Evolutionary conservation across 2,113 vertebrate genomes (phyloP), one percentile per base, ranked within the genome.

Genomic region (Embiotoca jacksoni): DNA sequence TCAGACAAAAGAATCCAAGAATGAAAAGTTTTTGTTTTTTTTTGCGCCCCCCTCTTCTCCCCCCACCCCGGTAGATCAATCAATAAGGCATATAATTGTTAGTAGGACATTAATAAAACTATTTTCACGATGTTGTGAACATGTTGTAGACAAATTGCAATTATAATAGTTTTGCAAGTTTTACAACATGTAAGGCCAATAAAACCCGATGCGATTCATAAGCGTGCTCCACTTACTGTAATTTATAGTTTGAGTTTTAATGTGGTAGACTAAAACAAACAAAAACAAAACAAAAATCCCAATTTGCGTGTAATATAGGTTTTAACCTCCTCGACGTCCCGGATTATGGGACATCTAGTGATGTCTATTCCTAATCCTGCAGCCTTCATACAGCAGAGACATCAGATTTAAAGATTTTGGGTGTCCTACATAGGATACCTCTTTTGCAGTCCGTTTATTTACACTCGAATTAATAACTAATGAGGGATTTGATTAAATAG

Each of bases 301-400:
- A 23, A 23, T 23, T 23, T 23, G 23, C 15, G 37, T 3, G 50
- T 71, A 50, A 64, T 59, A 52, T 59, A 30, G 7, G 32, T 61
- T 75, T 64, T 55, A 55, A 65, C 63, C 73, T 16, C 15, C 39
- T 41, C 0, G 61, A 32, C 49, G 66, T 65, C 39, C 50, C 61
- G 46, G 77, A 58, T 67, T 39, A 32, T 41, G 58, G 37, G 10
- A 10, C 68, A 39, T 44, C 47, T 50, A 13, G 54, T 60, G 47
- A 41, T n/a, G 44, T 53, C 59, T 53, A 44, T 46, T 44, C 54
- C 33, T 81, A 68, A 70, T 76, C 62, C 63, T 39, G 5, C 39
- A 52, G 16, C 15, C 41, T 3, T 2, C 14, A 37, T 16, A 9
- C 53, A 56, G 3, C 53, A 56, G 3, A 53, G 6, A 14, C 15